Percentiles rank a stretch among this genome's conserved stretches.
These are phyloP conservation scores for Leptopilina boulardi DNA, from an alignment of 1,140 invertebrate species.

Conservation along the genomic window DNA sequence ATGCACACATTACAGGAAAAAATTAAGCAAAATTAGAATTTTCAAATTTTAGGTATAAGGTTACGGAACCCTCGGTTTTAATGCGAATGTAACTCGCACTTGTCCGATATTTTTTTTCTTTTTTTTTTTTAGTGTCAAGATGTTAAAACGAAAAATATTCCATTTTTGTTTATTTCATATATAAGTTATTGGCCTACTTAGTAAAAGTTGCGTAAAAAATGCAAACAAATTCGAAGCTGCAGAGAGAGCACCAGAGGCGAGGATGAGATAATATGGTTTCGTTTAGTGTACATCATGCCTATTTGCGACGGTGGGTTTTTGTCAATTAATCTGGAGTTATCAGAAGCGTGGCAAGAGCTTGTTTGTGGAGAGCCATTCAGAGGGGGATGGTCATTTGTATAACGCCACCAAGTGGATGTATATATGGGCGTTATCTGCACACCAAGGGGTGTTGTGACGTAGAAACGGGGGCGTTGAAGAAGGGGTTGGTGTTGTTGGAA, in stretches of 20 bases:
- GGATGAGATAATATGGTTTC: background rate
- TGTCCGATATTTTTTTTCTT: no score
- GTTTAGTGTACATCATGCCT: conserved; percentile 3
- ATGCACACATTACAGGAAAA: no score
- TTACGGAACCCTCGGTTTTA: no score
- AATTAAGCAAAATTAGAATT: no score
- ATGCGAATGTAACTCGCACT: no score
- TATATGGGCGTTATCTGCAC: conserved; percentile 29
- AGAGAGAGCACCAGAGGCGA: background rate
- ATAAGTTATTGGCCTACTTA: background rate
- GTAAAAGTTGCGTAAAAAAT: background rate
- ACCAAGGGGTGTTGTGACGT: conserved; percentile 15
- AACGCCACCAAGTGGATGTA: conserved; percentile 29
- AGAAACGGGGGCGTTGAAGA: background rate
- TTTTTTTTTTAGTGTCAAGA: no score
- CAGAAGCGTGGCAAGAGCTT: conserved; percentile 27
- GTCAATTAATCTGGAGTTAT: conserved; percentile 29
- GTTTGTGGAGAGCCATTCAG: conserved; percentile 23
- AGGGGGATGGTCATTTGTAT: conserved; percentile 24
- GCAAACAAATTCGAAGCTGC: background rate
- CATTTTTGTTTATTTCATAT: no score
- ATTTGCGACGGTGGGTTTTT: conserved; percentile 18
- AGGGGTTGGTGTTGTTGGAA: conserved; percentile 21
- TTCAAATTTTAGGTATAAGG: no score
- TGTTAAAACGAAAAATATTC: no score